phyloP scores from a whole-genome alignment of 92 coral and sea anemone genomes.

The Epizoanthus ramosus region DNA sequence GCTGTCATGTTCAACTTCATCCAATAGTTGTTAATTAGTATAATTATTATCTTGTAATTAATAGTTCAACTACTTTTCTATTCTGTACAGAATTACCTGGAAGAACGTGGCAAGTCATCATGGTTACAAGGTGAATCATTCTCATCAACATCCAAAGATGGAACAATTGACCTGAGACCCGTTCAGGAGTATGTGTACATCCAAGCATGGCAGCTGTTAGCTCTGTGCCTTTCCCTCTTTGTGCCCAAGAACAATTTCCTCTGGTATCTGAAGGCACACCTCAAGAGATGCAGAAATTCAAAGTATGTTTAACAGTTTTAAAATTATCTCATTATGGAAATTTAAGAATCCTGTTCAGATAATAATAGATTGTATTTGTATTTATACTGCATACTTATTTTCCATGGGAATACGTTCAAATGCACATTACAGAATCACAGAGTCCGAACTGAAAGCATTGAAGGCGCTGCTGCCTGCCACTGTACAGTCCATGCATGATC shows the following conservation, averaged over 20 bases:
- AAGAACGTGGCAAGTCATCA: slow-evolving; percentile 77
- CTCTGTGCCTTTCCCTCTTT: slow-evolving; percentile 85
- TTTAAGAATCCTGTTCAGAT: too few relatives aligned
- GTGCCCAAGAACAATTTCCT: slow-evolving; percentile 90
- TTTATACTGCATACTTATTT: too few relatives aligned
- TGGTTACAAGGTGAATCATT: slow-evolving; percentile 69
- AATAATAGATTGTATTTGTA: too few relatives aligned
- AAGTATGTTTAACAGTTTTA: slow-evolving; percentile 53
- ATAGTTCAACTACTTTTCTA: background rate
- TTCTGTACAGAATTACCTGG: slow-evolving; percentile 61
- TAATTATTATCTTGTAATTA: too few relatives aligned
- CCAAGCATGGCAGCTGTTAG: slow-evolving; percentile 95
- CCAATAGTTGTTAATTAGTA: too few relatives aligned
- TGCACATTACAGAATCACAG: too few relatives aligned
- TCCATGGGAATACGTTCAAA: too few relatives aligned
- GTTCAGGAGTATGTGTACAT: slow-evolving; percentile 87
- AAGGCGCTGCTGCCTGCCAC: too few relatives aligned
- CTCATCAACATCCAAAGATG: slow-evolving; percentile 61
- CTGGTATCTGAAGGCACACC: slow-evolving; percentile 79
- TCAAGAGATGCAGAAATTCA: slow-evolving; percentile 64
- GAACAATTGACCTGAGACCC: slow-evolving; percentile 96
- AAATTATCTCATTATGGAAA: background rate
- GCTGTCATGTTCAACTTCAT: too few relatives aligned
- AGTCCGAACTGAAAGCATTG: too few relatives aligned
- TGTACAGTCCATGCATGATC: too few relatives aligned